phyloP scores from a whole-genome alignment of 2,797 vertebrate genomes.

The Sebastes iracundus region DNA sequence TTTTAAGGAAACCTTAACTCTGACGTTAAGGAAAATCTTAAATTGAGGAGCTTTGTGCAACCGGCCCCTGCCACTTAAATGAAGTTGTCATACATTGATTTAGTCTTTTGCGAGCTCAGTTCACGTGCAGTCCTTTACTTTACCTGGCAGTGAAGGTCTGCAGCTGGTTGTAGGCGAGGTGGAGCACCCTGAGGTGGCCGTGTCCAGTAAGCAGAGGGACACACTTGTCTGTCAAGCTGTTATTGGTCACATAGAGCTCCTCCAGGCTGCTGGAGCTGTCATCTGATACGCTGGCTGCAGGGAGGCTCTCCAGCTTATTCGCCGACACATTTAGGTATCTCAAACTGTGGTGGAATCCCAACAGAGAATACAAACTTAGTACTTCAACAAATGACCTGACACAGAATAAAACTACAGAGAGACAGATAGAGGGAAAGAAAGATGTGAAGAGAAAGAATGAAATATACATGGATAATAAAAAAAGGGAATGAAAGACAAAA shows the following conservation, averaged over 20 bases:
- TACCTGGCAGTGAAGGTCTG: slow-evolving; percentile 97
- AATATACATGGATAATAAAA: neutral
- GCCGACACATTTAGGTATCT: slow-evolving; percentile 94
- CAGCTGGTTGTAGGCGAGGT: slow-evolving; percentile 94
- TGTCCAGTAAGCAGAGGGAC: slow-evolving; percentile 92
- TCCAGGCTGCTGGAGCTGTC: slow-evolving; percentile 91
- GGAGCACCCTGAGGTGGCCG: slow-evolving; percentile 89
- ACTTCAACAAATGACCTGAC: neutral
- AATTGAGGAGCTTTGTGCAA: too few species aligned
- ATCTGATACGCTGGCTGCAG: slow-evolving; percentile 91
- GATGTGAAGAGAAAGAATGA: neutral
- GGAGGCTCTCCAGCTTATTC: slow-evolving; percentile 94
- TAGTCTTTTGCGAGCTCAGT: neutral
- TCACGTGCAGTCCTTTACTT: neutral
- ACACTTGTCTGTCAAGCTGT: slow-evolving; percentile 94
- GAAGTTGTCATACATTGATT: neutral
- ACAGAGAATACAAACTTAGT: neutral
- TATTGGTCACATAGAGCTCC: slow-evolving; percentile 95
- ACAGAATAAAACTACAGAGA: neutral
- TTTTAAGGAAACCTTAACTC: too few species aligned
- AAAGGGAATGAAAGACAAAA: neutral
- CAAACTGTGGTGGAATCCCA: slow-evolving; percentile 80
- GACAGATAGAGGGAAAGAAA: neutral
- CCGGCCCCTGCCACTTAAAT: neutral
- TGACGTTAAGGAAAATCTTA: too few species aligned